Conservation (phyloP, 2,797 vertebrate genomes). For the Leptoclinus maculatus region DNA sequence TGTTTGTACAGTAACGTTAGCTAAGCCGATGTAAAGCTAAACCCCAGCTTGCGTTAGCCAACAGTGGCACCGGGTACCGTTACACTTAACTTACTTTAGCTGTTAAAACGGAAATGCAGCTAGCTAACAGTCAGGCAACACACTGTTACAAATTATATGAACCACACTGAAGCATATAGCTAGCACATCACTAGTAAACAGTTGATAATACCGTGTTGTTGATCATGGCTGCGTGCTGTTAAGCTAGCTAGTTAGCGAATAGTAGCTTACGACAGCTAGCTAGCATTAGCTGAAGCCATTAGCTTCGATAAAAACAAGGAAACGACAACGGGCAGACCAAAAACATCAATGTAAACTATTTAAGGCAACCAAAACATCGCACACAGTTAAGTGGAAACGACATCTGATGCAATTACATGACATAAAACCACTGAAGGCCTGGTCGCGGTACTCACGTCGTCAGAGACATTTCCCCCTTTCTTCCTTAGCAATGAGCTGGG, state of each 20-base stretch:
- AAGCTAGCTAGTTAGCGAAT: conserved; percentile 37
- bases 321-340: fast-evolving
- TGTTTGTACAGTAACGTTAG: background rate
- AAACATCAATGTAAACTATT: fast-evolving
- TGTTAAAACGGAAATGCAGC: fast-evolving
- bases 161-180: fast-evolving
- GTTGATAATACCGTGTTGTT: too few relatives aligned
- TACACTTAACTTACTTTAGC: too few relatives aligned
- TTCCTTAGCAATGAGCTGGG: conserved; percentile 57
- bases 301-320: background rate
- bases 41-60: conserved; percentile 26
- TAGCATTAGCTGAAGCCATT: conserved; percentile 33
- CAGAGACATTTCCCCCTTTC: conserved; percentile 80
- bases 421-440: conserved; percentile 27
- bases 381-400: fast-evolving
- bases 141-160: fast-evolving
- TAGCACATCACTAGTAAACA: fast-evolving
- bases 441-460: conserved; percentile 70
- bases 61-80: background rate
- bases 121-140: fast-evolving
- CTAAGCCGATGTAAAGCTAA: background rate
- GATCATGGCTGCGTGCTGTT: background rate
- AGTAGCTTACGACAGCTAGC: conserved; percentile 18
- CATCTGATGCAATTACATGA: fast-evolving
- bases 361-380: fast-evolving